Percentiles rank a stretch among this genome's conserved stretches.
These are phyloP conservation scores for Falco cherrug DNA, from an alignment of 2,797 vertebrate species.

Conservation along the genomic window DNA sequence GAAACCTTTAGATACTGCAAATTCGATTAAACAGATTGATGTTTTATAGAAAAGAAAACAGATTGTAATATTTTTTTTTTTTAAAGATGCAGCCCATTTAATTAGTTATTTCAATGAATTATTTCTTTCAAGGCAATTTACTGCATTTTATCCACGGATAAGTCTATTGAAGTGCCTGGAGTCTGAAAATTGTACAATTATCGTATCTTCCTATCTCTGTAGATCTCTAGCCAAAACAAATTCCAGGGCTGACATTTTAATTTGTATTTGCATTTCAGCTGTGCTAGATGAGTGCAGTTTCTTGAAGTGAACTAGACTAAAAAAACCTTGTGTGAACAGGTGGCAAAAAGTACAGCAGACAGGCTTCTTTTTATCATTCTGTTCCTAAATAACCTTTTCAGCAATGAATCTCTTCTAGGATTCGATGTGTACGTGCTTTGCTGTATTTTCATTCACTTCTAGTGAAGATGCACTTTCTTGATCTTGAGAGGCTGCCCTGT, in stretches of 20 bases:
- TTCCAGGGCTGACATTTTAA: conserved; percentile 17
- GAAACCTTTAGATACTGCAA: background rate
- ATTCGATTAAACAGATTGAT: background rate
- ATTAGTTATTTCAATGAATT: background rate
- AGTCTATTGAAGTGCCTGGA: background rate
- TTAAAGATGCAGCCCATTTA: background rate
- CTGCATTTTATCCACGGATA: background rate
- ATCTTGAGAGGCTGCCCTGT: background rate
- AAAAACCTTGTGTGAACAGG: background rate
- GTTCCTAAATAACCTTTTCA: background rate
- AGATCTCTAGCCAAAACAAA: conserved; percentile 28
- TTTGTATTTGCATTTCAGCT: background rate
- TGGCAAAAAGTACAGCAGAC: background rate
- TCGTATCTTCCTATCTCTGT: background rate
- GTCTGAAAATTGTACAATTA: background rate
- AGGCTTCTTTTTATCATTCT: background rate
- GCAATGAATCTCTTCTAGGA: background rate
- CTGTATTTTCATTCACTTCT: background rate
- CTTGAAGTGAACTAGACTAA: background rate
- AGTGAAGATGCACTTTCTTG: background rate
- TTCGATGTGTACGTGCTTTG: background rate
- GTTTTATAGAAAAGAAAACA: background rate
- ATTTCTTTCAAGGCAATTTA: background rate
- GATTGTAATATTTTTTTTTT: background rate
- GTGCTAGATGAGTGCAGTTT: background rate